A percentile compares a stretch with the other conserved stretches of the same genome.
Conservation (phyloP, 2,113 vertebrate species). For the Hemiprocne comata region DNA sequence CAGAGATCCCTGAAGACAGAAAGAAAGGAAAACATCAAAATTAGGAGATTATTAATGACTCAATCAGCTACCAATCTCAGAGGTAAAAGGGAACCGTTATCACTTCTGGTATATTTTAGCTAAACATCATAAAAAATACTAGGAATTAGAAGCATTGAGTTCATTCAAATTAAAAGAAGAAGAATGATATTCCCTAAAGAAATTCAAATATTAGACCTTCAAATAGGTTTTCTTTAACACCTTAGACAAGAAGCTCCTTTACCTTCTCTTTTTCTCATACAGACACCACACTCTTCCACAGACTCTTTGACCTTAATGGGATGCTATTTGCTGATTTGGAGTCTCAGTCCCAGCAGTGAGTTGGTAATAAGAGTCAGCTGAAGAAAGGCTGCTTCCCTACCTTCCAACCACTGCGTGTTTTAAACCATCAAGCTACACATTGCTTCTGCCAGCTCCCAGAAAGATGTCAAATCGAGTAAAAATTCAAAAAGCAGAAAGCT, state of each 20-base stretch:
- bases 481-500: slow-evolving; percentile 32
- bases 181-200: not conserved
- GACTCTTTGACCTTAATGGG: slow-evolving; percentile 29
- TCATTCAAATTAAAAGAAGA: not conserved
- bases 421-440: not conserved
- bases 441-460: slow-evolving; percentile 26
- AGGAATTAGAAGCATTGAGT: not conserved
- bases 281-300: not conserved
- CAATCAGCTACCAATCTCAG: slow-evolving; percentile 26
- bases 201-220: slow-evolving; percentile 32
- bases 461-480: slow-evolving; percentile 43
- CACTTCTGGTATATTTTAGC: slow-evolving; percentile 21
- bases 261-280: not conserved
- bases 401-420: not conserved
- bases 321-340: slow-evolving; percentile 25
- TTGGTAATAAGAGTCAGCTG: slow-evolving; percentile 42
- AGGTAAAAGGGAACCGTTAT: slow-evolving; percentile 14
- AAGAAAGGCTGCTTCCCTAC: slow-evolving; percentile 25
- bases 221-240: slow-evolving; percentile 4
- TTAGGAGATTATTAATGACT: slow-evolving; percentile 60
- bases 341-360: slow-evolving; percentile 10
- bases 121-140: not conserved
- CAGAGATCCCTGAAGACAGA: slow-evolving; percentile 43
- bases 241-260: not conserved
- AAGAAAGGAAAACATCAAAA: slow-evolving; percentile 56